Conservation (phyloP, 2,888 invertebrate species). For the Lasioglossum pauxillum region DNA sequence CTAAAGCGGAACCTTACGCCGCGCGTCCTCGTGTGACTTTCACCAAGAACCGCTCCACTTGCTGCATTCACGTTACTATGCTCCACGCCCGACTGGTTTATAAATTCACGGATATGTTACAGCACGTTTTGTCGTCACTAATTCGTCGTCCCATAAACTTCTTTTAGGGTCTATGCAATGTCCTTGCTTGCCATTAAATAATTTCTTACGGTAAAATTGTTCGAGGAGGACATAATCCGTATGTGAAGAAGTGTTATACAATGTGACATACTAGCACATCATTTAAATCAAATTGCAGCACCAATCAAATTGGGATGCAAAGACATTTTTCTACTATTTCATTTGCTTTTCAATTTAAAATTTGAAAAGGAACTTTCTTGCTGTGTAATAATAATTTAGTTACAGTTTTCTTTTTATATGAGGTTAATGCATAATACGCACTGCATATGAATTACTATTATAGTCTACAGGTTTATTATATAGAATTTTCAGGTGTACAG, state of each 20-base stretch:
- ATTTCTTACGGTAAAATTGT: neutral
- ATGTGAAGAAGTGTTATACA: neutral
- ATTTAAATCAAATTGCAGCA: neutral
- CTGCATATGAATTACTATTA: too few species aligned
- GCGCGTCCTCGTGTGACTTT: slow-evolving; percentile 64
- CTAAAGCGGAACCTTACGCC: slow-evolving; percentile 40
- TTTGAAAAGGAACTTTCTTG: neutral
- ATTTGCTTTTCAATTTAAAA: neutral
- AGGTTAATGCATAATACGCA: too few species aligned
- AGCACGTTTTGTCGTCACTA: slow-evolving; percentile 24
- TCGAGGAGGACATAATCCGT: neutral
- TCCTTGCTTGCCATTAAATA: neutral
- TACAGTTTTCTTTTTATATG: neutral
- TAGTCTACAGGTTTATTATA: too few species aligned
- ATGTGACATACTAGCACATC: neutral
- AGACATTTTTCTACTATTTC: neutral
- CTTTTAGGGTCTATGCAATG: neutral
- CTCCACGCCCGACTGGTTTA: slow-evolving; percentile 57
- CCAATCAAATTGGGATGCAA: neutral
- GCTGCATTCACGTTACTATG: slow-evolving; percentile 56
- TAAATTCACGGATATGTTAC: slow-evolving; percentile 55
- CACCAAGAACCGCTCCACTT: slow-evolving; percentile 79
- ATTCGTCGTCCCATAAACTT: neutral
- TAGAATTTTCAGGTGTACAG: neutral
- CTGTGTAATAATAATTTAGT: neutral